Evolutionary conservation across 1,140 invertebrate genomes (phyloP).

Genomic region (Tenebrio molitor): DNA sequence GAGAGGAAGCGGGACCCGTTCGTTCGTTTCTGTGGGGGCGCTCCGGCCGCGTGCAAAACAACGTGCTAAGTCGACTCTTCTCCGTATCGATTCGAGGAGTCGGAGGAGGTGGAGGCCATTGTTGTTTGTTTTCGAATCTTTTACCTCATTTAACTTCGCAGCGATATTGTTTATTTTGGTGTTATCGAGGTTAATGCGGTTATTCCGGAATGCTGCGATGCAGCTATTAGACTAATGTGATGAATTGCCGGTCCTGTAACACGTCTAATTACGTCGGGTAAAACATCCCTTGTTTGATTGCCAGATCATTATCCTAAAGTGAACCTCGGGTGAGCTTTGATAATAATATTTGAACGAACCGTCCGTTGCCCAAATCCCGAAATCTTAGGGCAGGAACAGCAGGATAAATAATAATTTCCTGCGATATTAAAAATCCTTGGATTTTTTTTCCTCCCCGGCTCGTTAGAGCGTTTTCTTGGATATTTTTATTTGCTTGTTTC

Average conservation of each 20-base stretch:
- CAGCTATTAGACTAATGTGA: not conserved
- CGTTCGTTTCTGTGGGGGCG: not conserved
- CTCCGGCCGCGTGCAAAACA: slow-evolving; percentile 16
- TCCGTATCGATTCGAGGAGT: slow-evolving; percentile 18
- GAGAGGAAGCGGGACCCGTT: not conserved
- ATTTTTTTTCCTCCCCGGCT: no score
- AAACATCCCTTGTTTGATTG: no score
- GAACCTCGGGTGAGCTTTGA: no score
- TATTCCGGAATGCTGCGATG: not conserved
- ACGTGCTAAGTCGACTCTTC: slow-evolving; percentile 28
- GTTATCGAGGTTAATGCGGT: slow-evolving; percentile 14
- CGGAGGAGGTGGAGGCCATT: slow-evolving; percentile 23
- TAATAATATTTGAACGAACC: no score
- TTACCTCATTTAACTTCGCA: slow-evolving; percentile 32
- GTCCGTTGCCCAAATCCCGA: no score
- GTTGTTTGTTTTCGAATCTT: slow-evolving; percentile 34
- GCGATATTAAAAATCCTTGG: no score
- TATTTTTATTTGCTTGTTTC: no score
- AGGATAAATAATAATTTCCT: no score
- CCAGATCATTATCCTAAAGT: not conserved
- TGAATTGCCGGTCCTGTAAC: not conserved
- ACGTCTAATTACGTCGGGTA: not conserved
- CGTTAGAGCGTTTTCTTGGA: no score
- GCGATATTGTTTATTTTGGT: slow-evolving; percentile 32
- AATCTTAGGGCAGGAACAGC: no score